Evolutionary conservation across 2,113 vertebrate genomes (phyloP).

Genomic region (Tetrax tetrax): DNA sequence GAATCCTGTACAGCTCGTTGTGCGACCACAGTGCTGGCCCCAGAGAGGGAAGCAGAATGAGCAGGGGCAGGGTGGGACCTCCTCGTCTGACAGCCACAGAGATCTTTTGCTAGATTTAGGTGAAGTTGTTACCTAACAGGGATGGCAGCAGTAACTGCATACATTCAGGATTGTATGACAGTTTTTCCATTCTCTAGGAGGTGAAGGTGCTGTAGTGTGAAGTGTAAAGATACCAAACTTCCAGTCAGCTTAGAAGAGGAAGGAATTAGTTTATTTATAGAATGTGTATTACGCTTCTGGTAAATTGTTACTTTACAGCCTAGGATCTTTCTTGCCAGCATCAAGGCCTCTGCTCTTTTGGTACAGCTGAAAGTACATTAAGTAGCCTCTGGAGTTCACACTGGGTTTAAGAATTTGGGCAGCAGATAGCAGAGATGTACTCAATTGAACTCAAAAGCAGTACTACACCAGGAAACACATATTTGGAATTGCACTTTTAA

Average conservation of each 20-base stretch:
- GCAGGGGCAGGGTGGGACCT: background rate
- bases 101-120: background rate
- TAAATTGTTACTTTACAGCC: background rate
- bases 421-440: background rate
- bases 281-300: background rate
- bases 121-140: background rate
- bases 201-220: background rate
- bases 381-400: background rate
- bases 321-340: slow-evolving; percentile 5
- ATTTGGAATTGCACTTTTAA: slow-evolving; percentile 21
- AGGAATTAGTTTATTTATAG: background rate
- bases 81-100: background rate
- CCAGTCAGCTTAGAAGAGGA: background rate
- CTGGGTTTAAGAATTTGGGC: background rate
- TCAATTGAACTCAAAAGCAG: background rate
- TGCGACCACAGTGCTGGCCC: background rate
- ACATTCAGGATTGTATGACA: background rate
- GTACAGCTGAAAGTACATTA: background rate
- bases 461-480: background rate
- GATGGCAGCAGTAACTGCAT: background rate
- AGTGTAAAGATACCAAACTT: background rate
- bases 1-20: background rate
- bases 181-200: background rate
- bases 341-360: background rate
- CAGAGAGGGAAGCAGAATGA: background rate